Evolutionary conservation across 1,140 invertebrate genomes (phyloP), one percentile per base, ranked within the genome.

Genomic region (Nymphalis io): DNA sequence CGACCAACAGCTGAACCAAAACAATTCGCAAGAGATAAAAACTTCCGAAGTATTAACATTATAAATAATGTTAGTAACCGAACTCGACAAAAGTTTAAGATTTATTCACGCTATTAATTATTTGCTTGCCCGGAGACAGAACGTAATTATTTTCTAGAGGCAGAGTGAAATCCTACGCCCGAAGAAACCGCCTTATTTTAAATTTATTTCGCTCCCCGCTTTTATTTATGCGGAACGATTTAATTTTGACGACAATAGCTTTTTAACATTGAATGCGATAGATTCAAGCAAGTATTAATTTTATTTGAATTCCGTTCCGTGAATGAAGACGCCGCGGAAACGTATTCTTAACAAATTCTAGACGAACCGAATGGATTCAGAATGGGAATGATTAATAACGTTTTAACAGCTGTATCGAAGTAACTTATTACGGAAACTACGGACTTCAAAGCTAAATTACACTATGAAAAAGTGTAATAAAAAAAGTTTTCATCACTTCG

Each of bases 31-130:
- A 44, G 64, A 68, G 58, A 68, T 68, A 72, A 58, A 42, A 79
- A 79, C 65, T 74, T 63, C 16, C 11, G 59, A 75, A 75, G 75
- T 73, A 79, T 81, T 76, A 78, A 79, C 73, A 79, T 84, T 80
- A 80, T 82, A 82, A 82, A 83, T 85, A 81, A 79, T 75, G 73
- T 75, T 74, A 76, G 81, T 80, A 80, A 84, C 81, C 76, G 72
- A 82, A 84, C 74, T 77, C 73, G 78, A 81, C 81, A 83, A 84
- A 86, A 84, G 69, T 83, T 83, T 82, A 82, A 84, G 81, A 86
- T 86, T 86, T 86, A 86, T 86, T 79, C 73, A 27, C 48, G 73
- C 80, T 79, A 86, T 84, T 84, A 84, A 86, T 86, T 86, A 86
- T 83, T 80, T 84, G 79, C 75, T 78, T 67, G 77, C 74, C 72